Base-by-base conservation (phyloP, 2,888 invertebrate genomes). In the Hyposoter dolosus region DNA sequence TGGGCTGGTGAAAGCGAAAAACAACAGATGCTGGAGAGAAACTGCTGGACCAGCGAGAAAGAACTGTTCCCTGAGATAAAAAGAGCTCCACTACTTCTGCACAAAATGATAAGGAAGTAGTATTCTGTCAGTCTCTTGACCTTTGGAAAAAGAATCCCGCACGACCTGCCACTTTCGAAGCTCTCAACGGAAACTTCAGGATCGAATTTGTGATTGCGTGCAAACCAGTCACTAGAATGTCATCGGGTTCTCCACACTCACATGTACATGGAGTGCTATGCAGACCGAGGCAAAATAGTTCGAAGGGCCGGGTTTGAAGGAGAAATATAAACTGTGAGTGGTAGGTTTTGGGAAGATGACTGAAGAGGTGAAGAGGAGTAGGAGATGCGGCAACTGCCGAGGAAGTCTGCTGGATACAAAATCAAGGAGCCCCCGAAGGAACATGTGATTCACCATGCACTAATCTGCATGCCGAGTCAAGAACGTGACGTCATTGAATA, bases 401-500 rank as follows among this genome's bases (percentile, higher is more conserved):
- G 77, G 84, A 84, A 80, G 87, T 87, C 86, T 83, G 82, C 82
- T 83, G 89, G 90, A 90, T 91, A 90, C 89, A 90, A 90, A 92
- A 92, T 92, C 91, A 91, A 91, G 60, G 28, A 60, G 91, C 89
- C 87, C 89, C 81, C 87, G 88, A 88, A 88, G 91, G 89, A 91
- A 91, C 92, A 92, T 91, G 92, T 90, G 91, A 92, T 92, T 93
- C 91, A 90, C 90, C 90, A 88, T 87, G 82, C 90, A 91, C 92
- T 93, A 93, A 93, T 93, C 92, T 93, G 90, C 93, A 93, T 92
- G 91, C 91, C 87, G 92, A 91, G 92, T 90, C 88, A 91, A 90
- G 92, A 91, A 93, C 92, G 92, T 91, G 91, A 92, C 91, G 92
- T 90, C 92, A 93, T 92, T 93, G 93, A 93, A 93, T 93, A 93